Conservation (phyloP, 1,140 invertebrate species). For the Andricus grossulariae region DNA sequence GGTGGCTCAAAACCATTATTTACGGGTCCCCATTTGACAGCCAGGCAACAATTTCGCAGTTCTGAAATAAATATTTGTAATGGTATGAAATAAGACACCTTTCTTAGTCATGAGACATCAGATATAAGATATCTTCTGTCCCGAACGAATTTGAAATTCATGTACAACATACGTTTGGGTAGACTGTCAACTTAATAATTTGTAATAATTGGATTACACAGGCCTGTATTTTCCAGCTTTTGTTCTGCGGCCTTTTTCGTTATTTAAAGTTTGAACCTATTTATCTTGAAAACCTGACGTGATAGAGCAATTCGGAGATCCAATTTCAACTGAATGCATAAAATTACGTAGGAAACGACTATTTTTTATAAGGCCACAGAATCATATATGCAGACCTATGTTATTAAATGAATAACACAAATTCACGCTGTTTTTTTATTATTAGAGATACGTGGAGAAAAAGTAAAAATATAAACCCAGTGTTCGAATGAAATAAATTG, state of each 20-base stretch:
- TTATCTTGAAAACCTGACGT: too few species aligned
- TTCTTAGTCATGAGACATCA: not conserved
- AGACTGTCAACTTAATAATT: not conserved
- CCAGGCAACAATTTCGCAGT: slow-evolving; percentile 45
- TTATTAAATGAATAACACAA: too few species aligned
- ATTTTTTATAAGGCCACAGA: too few species aligned
- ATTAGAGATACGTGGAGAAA: not conserved
- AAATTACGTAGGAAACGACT: too few species aligned
- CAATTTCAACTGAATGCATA: too few species aligned
- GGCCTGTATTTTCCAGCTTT: too few species aligned
- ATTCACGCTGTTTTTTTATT: not conserved
- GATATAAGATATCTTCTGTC: not conserved
- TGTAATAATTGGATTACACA: too few species aligned
- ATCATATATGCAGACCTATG: too few species aligned
- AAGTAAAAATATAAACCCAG: not conserved
- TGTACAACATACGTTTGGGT: too few species aligned
- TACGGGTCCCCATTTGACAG: slow-evolving; percentile 47
- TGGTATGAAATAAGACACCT: slow-evolving; percentile 55
- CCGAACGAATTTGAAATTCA: not conserved
- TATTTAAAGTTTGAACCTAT: too few species aligned
- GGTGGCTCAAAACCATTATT: slow-evolving; percentile 57
- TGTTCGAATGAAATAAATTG: not conserved
- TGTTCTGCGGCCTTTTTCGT: too few species aligned
- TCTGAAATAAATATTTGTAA: slow-evolving; percentile 61
- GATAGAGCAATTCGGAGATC: too few species aligned